A percentile compares a stretch with the other conserved stretches of the same genome.
phyloP scores from a whole-genome alignment of 2,888 invertebrate species.

The Diplazon laetatorius region DNA sequence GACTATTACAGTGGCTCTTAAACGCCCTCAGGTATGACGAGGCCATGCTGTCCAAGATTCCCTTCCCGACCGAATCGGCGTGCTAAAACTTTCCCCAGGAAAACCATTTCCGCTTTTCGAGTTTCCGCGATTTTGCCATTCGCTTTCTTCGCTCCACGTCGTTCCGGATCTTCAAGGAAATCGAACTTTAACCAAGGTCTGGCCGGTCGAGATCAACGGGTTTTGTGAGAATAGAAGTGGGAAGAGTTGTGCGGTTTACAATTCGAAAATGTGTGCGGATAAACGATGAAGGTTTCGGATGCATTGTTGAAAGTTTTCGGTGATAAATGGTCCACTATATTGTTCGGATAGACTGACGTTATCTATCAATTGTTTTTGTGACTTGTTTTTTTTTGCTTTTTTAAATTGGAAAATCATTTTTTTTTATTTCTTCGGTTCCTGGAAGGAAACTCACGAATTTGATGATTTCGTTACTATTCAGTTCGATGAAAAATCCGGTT shows the following conservation, averaged over 20 bases:
- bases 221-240: conserved; percentile 4
- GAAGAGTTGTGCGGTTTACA: neutral
- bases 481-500: too few relatives aligned
- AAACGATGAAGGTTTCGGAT: neutral
- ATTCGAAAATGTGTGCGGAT: conserved; percentile 10
- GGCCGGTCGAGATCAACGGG: conserved; percentile 7
- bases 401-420: too few relatives aligned
- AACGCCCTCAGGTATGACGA: conserved; percentile 28
- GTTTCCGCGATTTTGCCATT: conserved; percentile 40
- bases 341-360: neutral
- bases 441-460: too few relatives aligned
- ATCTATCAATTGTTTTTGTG: neutral
- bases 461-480: too few relatives aligned
- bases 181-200: conserved; percentile 60
- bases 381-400: too few relatives aligned
- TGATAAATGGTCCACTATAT: neutral
- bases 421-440: too few relatives aligned
- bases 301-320: neutral
- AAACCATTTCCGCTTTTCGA: conserved; percentile 63
- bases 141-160: neutral
- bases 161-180: conserved; percentile 31
- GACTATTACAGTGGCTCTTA: conserved; percentile 45
- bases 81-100: conserved; percentile 55
- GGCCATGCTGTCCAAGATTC: conserved; percentile 23
- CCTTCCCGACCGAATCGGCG: conserved; percentile 40